phyloP scores from a whole-genome alignment of 2,888 invertebrate species.

The Drosophila aldrichi region DNA sequence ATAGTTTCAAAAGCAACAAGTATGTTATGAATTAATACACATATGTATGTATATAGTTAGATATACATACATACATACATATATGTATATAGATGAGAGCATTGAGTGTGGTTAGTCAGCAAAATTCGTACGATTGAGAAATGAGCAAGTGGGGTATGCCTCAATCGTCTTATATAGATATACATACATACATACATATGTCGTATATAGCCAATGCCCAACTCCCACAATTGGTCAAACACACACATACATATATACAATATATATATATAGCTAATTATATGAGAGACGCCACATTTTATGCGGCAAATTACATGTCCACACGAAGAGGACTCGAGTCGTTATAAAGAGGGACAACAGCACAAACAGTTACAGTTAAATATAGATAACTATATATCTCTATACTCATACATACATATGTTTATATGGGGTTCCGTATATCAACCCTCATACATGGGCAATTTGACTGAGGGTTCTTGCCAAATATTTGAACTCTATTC shows the following conservation, averaged over 20 bases:
- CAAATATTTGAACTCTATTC: constrained; percentile 56
- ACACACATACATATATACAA: background rate
- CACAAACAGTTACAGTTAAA: constrained; percentile 10
- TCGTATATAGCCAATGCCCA: constrained; percentile 66
- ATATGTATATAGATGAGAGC: constrained; percentile 6
- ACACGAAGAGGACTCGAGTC: constrained; percentile 40
- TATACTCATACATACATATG: constrained; percentile 15
- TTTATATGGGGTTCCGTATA: constrained; percentile 10
- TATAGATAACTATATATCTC: background rate
- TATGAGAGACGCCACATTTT: constrained; percentile 51
- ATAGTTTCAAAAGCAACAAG: constrained; percentile 4
- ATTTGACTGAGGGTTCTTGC: constrained; percentile 23
- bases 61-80: background rate
- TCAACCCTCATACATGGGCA: constrained; percentile 27
- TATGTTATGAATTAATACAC: background rate
- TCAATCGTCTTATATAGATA: constrained; percentile 21
- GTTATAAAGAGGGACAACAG: constrained; percentile 40
- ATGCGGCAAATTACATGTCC: constrained; percentile 54
- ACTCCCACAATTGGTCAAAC: constrained; percentile 27
- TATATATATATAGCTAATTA: constrained; percentile 33
- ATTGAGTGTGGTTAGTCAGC: constrained; percentile 49
- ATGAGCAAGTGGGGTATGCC: constrained; percentile 33
- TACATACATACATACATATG: constrained; percentile 13
- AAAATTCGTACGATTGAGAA: constrained; percentile 56
- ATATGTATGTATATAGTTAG: background rate